Evolutionary conservation across 2,113 vertebrate species (phyloP).

Genomic region (Cygnus buccinator): DNA sequence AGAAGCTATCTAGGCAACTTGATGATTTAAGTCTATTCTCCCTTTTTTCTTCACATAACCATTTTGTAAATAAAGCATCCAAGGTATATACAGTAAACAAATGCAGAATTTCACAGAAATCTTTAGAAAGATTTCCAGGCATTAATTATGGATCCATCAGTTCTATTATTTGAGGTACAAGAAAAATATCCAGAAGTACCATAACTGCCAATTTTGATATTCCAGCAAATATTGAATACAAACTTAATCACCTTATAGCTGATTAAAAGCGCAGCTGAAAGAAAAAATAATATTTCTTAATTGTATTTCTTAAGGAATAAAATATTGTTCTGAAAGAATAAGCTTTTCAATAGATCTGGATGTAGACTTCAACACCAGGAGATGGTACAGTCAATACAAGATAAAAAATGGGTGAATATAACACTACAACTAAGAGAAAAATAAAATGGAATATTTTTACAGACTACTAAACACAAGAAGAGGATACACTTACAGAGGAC

Average conservation of each 20-base stretch:
- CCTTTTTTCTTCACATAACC: neutral
- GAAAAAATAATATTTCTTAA: neutral
- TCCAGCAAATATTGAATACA: neutral
- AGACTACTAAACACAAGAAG: neutral
- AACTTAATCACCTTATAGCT: neutral
- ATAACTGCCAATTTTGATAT: neutral
- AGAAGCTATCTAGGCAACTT: conserved; percentile 35
- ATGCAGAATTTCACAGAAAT: neutral
- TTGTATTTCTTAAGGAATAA: neutral
- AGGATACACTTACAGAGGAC: neutral
- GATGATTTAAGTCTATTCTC: neutral
- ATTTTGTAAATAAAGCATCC: neutral
- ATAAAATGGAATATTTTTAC: neutral
- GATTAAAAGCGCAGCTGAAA: neutral
- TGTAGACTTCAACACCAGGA: neutral
- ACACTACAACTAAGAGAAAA: neutral
- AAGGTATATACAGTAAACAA: neutral
- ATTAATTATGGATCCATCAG: neutral
- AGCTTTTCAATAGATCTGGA: neutral
- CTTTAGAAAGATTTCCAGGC: neutral
- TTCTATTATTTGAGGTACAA: neutral
- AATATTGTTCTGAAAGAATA: neutral
- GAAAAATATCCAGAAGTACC: neutral
- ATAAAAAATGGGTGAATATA: neutral
- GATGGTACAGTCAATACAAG: neutral